These are phyloP conservation scores for Prenolepis imparis DNA, from an alignment of 2,888 invertebrate genomes.

Conservation along the genomic window DNA sequence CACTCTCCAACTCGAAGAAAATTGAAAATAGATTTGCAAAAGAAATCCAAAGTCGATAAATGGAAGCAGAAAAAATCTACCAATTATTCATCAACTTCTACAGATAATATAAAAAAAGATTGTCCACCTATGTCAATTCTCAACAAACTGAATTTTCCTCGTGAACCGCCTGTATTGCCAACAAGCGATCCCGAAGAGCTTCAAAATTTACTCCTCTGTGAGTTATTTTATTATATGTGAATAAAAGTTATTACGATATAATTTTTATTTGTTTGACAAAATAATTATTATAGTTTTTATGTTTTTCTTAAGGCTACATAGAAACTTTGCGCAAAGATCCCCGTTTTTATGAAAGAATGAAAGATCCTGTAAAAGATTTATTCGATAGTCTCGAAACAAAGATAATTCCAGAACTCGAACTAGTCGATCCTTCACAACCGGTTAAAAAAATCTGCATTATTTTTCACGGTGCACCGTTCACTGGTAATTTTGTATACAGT, in stretches of 20 bases:
- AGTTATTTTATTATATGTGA: slow-evolving; percentile 14
- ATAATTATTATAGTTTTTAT: slow-evolving; percentile 5
- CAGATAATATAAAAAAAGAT: slow-evolving; percentile 21
- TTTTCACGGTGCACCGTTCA: slow-evolving; percentile 86
- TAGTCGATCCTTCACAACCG: slow-evolving; percentile 61
- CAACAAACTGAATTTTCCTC: slow-evolving; percentile 43
- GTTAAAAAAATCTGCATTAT: slow-evolving; percentile 84
- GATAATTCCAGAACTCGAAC: slow-evolving; percentile 15
- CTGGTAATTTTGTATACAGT: slow-evolving; percentile 79
- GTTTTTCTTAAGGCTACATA: slow-evolving; percentile 72
- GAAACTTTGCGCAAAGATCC: slow-evolving; percentile 70
- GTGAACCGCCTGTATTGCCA: slow-evolving; percentile 5
- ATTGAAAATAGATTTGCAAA: slow-evolving; percentile 17
- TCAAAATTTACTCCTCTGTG: slow-evolving; percentile 74
- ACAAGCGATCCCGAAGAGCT: slow-evolving; percentile 68
- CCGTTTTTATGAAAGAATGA: slow-evolving; percentile 71
- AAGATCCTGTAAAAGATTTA: slow-evolving; percentile 81
- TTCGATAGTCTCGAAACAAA: slow-evolving; percentile 67
- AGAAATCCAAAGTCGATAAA: neutral
- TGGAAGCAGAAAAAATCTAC: neutral
- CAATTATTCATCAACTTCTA: slow-evolving; percentile 22
- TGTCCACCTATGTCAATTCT: slow-evolving; percentile 30
- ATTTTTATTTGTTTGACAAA: neutral
- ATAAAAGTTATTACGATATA: neutral
- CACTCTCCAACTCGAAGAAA: neutral